Conservation (phyloP, 2,888 invertebrate genomes). For the Drosophila sordidula region DNA sequence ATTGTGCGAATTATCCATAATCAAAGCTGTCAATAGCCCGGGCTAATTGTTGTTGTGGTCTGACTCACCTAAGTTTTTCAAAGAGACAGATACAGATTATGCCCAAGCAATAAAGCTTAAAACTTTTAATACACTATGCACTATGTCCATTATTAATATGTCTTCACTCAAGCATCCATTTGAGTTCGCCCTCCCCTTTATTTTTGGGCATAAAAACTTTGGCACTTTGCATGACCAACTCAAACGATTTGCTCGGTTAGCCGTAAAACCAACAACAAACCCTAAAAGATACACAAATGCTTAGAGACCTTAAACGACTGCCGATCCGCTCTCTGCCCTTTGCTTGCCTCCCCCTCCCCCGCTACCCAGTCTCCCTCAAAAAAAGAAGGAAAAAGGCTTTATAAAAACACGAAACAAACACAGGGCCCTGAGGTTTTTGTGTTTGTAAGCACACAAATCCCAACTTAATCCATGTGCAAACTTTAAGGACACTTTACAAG, state of each 20-base stretch:
- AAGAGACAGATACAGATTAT: constrained; percentile 19
- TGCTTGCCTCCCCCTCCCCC: not conserved
- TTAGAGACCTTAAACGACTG: constrained; percentile 68
- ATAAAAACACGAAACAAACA: constrained; percentile 49
- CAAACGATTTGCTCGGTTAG: constrained; percentile 76
- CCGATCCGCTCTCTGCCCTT: constrained; percentile 3
- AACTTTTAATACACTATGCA: constrained; percentile 47
- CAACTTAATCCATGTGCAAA: constrained; percentile 73
- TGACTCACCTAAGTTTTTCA: not conserved
- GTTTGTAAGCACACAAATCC: constrained; percentile 60
- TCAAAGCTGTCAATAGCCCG: constrained; percentile 12
- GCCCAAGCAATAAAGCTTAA: constrained; percentile 42
- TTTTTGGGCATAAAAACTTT: constrained; percentile 64
- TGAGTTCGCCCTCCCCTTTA: constrained; percentile 13
- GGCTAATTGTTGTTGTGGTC: constrained; percentile 6
- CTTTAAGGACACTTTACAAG: constrained; percentile 71
- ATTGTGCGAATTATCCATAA: constrained; percentile 5
- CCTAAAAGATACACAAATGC: constrained; percentile 68
- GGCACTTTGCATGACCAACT: constrained; percentile 76
- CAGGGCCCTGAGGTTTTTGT: constrained; percentile 53
- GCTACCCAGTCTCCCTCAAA: too few species aligned
- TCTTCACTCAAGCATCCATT: constrained; percentile 52
- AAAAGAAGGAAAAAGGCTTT: constrained; percentile 48
- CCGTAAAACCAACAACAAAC: constrained; percentile 65
- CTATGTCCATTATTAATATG: constrained; percentile 56